Conservation (phyloP, 2,888 invertebrate genomes). For the Epiblema foenella region DNA sequence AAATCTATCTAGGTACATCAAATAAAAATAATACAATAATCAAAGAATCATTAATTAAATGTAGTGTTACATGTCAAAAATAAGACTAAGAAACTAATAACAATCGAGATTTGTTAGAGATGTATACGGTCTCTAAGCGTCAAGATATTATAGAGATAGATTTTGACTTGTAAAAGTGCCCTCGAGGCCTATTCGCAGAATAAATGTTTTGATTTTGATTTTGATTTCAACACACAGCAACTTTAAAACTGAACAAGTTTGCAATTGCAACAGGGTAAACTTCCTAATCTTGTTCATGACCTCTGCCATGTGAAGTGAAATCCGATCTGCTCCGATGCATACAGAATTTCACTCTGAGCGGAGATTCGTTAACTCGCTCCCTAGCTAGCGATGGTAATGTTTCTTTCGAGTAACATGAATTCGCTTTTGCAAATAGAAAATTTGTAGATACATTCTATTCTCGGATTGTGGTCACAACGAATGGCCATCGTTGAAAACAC, state of each 20-base stretch:
- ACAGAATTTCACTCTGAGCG: neutral
- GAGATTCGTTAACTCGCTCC: neutral
- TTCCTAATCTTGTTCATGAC: conserved; percentile 13
- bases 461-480: neutral
- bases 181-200: no score
- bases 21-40: no score
- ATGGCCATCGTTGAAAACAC: no score
- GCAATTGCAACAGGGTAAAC: conserved; percentile 7
- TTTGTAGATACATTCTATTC: neutral
- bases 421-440: conserved; percentile 1
- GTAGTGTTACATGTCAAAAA: no score
- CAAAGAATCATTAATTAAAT: no score
- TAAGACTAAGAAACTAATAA: no score
- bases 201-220: no score
- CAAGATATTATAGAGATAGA: no score
- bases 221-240: neutral
- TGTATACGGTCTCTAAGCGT: no score
- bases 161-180: no score
- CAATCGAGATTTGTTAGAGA: no score
- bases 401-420: conserved; percentile 2
- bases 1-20: no score
- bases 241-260: conserved; percentile 6
- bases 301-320: conserved; percentile 7
- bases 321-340: neutral
- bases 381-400: neutral